These are phyloP conservation scores for Sarcophaga bullata DNA, from an alignment of 1,140 invertebrate genomes.

Conservation along the genomic window DNA sequence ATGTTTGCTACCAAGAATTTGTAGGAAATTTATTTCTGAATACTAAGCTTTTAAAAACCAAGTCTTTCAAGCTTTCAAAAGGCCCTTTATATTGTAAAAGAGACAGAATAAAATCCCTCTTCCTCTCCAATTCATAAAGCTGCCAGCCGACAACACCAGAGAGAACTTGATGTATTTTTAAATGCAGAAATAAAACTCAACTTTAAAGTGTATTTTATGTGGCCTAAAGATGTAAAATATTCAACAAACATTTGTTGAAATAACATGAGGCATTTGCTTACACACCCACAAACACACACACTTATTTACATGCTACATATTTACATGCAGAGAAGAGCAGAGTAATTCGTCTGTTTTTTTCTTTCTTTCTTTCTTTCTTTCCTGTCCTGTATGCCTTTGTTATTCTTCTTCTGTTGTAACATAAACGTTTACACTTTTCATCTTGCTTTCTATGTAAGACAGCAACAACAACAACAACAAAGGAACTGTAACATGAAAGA, in stretches of 20 bases:
- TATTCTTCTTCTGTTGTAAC: background rate
- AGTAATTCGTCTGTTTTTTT: no score
- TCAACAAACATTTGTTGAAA: background rate
- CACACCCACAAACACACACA: background rate
- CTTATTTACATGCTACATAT: no score
- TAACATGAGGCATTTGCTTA: background rate
- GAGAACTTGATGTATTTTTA: background rate
- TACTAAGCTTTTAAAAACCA: no score
- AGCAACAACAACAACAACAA: no score
- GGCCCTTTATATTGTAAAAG: no score
- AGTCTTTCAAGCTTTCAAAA: no score
- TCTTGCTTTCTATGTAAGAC: background rate
- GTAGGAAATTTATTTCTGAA: no score
- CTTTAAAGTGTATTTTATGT: background rate
- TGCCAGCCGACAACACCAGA: background rate
- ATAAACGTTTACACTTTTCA: conserved; percentile 6
- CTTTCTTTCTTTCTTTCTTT: no score
- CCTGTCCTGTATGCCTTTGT: no score
- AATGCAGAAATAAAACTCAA: background rate
- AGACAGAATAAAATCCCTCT: background rate
- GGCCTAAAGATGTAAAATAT: background rate
- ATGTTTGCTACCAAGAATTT: no score
- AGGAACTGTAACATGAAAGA: no score
- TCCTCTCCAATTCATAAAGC: background rate
- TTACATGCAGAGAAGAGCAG: no score